A percentile compares a stretch with the other conserved stretches of the same genome.
Evolutionary conservation across 2,797 vertebrate genomes (phyloP).

Genomic region (Leptodactylus fallax): DNA sequence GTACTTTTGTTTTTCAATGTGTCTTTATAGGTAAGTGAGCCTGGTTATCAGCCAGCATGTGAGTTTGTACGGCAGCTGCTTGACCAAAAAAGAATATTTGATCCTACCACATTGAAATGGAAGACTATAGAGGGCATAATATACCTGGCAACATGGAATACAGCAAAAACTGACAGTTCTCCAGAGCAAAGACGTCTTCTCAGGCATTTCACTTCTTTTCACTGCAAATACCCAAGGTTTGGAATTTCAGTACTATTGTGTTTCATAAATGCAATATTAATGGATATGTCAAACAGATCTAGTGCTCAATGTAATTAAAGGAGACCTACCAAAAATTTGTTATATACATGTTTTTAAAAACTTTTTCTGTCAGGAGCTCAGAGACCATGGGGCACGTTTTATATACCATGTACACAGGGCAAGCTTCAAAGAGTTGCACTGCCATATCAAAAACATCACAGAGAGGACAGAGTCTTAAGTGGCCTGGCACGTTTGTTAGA

Average conservation of each 20-base stretch:
- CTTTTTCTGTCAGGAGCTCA: no score
- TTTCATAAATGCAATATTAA: not conserved
- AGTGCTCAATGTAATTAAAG: not conserved
- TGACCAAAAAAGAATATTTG: slow-evolving; percentile 58
- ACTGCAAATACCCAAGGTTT: slow-evolving; percentile 57
- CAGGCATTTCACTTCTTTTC: slow-evolving; percentile 54
- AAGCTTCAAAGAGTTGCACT: no score
- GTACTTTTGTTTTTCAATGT: not conserved
- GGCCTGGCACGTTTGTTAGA: no score
- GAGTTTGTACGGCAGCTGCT: slow-evolving; percentile 61
- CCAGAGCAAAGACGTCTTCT: slow-evolving; percentile 30
- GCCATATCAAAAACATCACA: no score
- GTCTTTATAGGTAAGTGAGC: slow-evolving; percentile 23
- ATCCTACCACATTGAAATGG: slow-evolving; percentile 56
- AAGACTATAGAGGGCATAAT: slow-evolving; percentile 47
- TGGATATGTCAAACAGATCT: not conserved
- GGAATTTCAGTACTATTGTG: not conserved
- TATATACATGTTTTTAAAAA: no score
- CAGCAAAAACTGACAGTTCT: not conserved
- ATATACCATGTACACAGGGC: no score
- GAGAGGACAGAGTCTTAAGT: no score
- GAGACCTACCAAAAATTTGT: not conserved
- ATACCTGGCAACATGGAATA: slow-evolving; percentile 50
- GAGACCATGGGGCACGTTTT: no score
- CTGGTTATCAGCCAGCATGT: slow-evolving; percentile 49